These are phyloP conservation scores for Silurus glanis DNA, from an alignment of 2,113 vertebrate genomes.

Conservation along the genomic window DNA sequence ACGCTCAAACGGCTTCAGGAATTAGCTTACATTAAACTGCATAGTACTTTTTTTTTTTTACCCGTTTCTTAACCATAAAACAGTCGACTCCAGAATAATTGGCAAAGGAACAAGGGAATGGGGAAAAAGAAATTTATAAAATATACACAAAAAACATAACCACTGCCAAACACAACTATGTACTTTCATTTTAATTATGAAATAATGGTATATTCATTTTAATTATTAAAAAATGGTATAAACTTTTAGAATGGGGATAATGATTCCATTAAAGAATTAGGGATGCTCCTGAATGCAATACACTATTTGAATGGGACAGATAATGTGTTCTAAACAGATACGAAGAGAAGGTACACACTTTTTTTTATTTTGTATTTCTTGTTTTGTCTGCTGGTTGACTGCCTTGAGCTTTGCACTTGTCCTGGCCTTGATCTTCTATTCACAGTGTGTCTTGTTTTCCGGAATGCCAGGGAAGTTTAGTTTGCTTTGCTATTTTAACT, in stretches of 20 bases:
- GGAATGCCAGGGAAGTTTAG: background rate
- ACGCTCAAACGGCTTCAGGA: background rate
- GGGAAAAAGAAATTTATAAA: too few relatives aligned
- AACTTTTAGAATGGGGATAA: too few relatives aligned
- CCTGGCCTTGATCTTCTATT: background rate
- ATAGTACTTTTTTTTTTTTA: background rate
- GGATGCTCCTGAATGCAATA: background rate
- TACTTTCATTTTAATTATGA: background rate
- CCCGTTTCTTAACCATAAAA: constrained; percentile 1
- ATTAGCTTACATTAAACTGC: constrained; percentile 30
- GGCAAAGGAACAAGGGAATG: background rate
- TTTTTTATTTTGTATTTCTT: background rate
- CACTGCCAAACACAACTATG: background rate
- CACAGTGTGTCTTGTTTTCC: background rate
- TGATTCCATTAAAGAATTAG: background rate
- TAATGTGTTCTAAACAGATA: background rate
- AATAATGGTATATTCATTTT: background rate
- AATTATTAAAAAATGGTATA: background rate
- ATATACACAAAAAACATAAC: background rate
- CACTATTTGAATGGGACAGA: background rate
- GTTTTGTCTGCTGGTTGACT: background rate
- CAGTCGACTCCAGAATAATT: constrained; percentile 3
- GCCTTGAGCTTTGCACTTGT: background rate
- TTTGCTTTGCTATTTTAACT: background rate
- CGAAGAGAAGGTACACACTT: background rate